A percentile compares a stretch with the other conserved stretches of the same genome.
Conservation (phyloP, 2,113 vertebrate genomes). For the Butastur rufipennis region DNA sequence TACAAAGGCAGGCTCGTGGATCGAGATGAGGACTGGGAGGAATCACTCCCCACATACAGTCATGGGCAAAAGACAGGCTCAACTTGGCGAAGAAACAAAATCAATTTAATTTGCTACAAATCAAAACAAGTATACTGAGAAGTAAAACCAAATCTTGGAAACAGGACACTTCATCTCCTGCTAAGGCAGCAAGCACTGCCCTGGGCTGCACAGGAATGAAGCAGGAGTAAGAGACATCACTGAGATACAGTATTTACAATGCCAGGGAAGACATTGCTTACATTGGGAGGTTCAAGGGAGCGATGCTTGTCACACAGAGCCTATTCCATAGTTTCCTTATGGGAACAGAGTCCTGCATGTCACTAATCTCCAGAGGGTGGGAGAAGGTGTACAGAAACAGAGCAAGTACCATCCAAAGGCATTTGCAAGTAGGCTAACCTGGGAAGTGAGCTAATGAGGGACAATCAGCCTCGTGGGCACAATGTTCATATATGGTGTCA, state of each 20-base stretch:
- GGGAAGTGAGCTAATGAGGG: neutral
- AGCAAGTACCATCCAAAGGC: neutral
- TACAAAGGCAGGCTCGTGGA: no score
- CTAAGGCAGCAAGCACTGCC: neutral
- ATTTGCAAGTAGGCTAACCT: neutral
- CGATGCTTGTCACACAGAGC: neutral
- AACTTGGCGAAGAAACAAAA: no score
- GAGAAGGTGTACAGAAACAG: neutral
- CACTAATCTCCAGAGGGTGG: neutral
- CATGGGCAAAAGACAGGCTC: no score
- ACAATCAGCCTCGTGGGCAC: no score
- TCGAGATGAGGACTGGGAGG: no score
- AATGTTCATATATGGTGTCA: neutral
- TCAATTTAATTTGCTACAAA: no score
- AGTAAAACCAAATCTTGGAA: neutral
- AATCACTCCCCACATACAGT: no score
- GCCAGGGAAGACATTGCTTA: neutral
- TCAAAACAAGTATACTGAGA: no score
- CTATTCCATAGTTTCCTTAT: neutral
- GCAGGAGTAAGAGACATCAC: neutral
- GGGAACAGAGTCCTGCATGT: neutral
- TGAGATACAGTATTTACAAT: neutral
- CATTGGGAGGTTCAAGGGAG: neutral
- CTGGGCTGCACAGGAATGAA: neutral
- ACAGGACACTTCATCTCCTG: neutral